Conservation (phyloP, 2,113 vertebrate species). For the Galeopterus variegatus region DNA sequence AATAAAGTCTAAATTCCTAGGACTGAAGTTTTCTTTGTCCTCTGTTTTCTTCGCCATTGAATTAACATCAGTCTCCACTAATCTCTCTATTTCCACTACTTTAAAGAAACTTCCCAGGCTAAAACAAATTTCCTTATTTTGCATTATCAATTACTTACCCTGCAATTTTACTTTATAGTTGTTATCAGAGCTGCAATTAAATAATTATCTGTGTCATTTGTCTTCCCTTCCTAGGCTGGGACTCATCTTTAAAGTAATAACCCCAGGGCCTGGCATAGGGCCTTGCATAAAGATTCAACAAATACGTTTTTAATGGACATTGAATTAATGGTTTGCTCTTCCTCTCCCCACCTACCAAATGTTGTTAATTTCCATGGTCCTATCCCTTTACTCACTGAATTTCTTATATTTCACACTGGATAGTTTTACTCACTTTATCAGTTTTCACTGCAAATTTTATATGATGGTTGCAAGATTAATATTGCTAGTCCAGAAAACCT, state of each 20-base stretch:
- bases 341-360: background rate
- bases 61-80: background rate
- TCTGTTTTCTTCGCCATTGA: background rate
- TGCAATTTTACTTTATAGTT: background rate
- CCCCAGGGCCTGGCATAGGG: fast-evolving
- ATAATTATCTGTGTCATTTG: background rate
- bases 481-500: background rate
- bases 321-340: background rate
- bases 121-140: background rate
- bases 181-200: background rate
- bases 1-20: background rate
- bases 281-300: background rate
- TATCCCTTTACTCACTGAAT: background rate
- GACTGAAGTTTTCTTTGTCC: background rate
- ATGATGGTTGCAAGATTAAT: background rate
- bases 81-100: background rate
- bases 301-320: background rate
- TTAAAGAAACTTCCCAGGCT: background rate
- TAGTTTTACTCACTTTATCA: background rate
- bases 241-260: background rate
- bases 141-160: background rate
- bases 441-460: slow-evolving; percentile 6
- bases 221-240: background rate
- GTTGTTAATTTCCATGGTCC: background rate
- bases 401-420: background rate